Base-by-base conservation (phyloP, 1,140 invertebrate species). In the Pseudomyrmex concolor region DNA sequence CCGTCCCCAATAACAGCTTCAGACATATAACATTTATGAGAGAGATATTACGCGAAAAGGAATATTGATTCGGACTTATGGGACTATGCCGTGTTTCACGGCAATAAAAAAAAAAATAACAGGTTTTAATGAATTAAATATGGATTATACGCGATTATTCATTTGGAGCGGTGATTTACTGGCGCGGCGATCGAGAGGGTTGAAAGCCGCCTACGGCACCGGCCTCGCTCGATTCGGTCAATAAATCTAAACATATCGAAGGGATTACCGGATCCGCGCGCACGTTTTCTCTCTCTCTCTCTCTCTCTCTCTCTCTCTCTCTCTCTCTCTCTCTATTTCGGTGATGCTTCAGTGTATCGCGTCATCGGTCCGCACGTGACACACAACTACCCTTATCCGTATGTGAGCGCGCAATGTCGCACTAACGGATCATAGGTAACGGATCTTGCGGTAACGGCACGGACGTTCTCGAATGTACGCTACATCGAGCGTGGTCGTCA, bases 381-480 rank as follows among this genome's bases (percentile, higher is more conserved):
- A 68, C 84, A 78, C 60, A 3, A 19, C 25, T 78, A 66, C 63
- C n/a, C 59, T 67, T 64, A 73, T 59, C 70, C 59, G 80, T 84
- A 76, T 82, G 73, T 48, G 50, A 77, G 55, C 66, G 72, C 68
- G 84, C 71, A 59, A 84, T 80, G 76, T 85, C 84, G 87, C 70
- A 86, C 84, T 90, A 87, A 88, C 86, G 86, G 86, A 84, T 57
- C 83, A 67, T 85, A 89, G 92, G 85, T 89, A 91, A 90, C 87
- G n/a, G n/a, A n/a, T n/a, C 86, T 62, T 34, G 34, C 34, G 5
- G 34, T 34, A 34, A 50, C 77, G 85, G 83, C 87, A 91, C 90
- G 82, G 90, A 91, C 91, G 89, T 80, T 80, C 76, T 93, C 90
- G 91, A 91, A 91, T 93, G 91, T 89, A 93, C 86, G 91, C 88